phyloP scores from a whole-genome alignment of 2,797 vertebrate species.

The Sciaenops ocellatus region DNA sequence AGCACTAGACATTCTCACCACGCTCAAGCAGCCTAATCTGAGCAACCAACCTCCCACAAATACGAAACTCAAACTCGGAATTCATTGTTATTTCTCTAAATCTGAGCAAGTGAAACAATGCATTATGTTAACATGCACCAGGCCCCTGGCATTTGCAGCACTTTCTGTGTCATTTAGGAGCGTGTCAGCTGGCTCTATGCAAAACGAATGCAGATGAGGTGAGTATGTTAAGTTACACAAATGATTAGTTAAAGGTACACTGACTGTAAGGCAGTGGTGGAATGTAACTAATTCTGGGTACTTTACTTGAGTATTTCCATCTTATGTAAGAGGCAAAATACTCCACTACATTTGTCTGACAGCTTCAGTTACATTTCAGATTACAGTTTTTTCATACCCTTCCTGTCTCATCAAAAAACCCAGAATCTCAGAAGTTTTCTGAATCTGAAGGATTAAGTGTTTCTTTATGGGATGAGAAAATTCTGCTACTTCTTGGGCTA shows the following conservation, averaged over 20 bases:
- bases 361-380: neutral
- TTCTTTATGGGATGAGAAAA: too few species aligned
- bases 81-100: neutral
- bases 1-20: neutral
- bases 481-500: too few species aligned
- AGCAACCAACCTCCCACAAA: neutral
- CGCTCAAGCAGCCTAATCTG: neutral
- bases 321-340: neutral
- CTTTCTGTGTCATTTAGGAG: conserved; percentile 19
- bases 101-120: conserved; percentile 9
- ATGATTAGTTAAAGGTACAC: neutral
- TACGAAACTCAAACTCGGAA: neutral
- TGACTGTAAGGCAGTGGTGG: neutral
- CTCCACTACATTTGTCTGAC: neutral
- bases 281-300: neutral
- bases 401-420: neutral
- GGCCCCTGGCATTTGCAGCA: conserved; percentile 1
- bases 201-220: conserved; percentile 19
- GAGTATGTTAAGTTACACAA: neutral
- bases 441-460: too few species aligned
- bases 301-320: neutral
- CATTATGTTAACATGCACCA: conserved; percentile 10
- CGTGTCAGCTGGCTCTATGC: conserved; percentile 21
- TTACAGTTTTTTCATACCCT: neutral
- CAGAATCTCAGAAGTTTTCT: too few species aligned